A percentile compares a stretch with the other conserved stretches of the same genome.
Evolutionary conservation across 2,888 invertebrate species (phyloP).

Genomic region (Plagodis pulveraria): DNA sequence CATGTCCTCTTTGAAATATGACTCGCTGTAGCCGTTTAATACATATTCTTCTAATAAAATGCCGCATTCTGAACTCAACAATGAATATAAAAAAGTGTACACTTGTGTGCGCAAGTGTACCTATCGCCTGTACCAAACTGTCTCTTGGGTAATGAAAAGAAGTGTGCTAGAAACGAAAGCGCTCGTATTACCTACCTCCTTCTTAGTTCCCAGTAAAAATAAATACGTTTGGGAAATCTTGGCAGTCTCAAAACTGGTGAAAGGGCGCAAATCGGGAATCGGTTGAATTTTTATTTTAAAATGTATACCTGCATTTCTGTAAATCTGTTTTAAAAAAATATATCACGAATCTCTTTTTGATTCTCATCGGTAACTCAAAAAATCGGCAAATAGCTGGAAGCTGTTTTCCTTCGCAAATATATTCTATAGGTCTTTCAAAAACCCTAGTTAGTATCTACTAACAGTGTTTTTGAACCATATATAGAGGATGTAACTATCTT

Average conservation of each 20-base stretch:
- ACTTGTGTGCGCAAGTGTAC: slow-evolving; percentile 55
- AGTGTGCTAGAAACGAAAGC: slow-evolving; percentile 57
- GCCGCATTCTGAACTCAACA: slow-evolving; percentile 11
- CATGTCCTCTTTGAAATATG: background rate
- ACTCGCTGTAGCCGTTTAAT: background rate
- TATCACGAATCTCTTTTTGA: no score
- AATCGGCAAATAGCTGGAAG: no score
- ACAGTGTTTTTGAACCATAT: no score
- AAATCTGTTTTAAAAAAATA: no score
- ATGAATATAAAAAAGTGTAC: slow-evolving; percentile 41
- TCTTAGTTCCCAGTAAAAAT: slow-evolving; percentile 50
- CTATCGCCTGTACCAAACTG: slow-evolving; percentile 48
- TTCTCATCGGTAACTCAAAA: no score
- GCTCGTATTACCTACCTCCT: slow-evolving; percentile 55
- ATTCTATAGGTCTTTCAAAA: no score
- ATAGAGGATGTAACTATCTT: no score
- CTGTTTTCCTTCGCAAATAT: no score
- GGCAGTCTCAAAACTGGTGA: slow-evolving; percentile 32
- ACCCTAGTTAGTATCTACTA: no score
- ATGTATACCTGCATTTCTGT: background rate
- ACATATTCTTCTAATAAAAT: slow-evolving; percentile 4
- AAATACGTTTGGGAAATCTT: slow-evolving; percentile 55
- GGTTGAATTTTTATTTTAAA: slow-evolving; percentile 6
- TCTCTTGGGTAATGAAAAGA: slow-evolving; percentile 66
- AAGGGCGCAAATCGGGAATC: slow-evolving; percentile 26